Percentiles rank a stretch among this genome's conserved stretches.
phyloP scores from a whole-genome alignment of 2,113 vertebrate genomes.

The Salvelinus alpinus region DNA sequence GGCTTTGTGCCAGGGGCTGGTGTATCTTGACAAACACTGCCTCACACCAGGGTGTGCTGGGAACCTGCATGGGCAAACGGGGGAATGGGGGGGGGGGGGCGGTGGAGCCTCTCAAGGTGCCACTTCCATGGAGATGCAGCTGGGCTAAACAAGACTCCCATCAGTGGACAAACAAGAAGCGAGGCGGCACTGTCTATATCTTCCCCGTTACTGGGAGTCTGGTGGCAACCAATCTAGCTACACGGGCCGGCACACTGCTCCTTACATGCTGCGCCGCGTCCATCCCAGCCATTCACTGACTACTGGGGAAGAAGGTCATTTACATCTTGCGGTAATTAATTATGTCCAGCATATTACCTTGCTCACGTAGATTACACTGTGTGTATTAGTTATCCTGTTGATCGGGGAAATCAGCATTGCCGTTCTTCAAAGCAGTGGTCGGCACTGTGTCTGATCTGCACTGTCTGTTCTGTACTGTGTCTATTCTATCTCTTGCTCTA shows the following conservation, averaged over 20 bases:
- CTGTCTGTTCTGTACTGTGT: neutral
- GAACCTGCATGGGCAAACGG: conserved; percentile 73
- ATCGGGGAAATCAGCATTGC: conserved; percentile 68
- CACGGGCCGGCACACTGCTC: conserved; percentile 62
- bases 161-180: conserved; percentile 80
- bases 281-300: conserved; percentile 83
- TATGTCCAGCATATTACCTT: conserved; percentile 83
- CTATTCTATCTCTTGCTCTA: neutral
- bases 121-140: conserved; percentile 94
- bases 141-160: conserved; percentile 92
- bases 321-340: conserved; percentile 89
- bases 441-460: conserved; percentile 72
- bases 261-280: conserved; percentile 55
- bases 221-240: conserved; percentile 79
- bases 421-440: conserved; percentile 70
- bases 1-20: conserved; percentile 88
- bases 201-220: no score
- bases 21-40: conserved; percentile 86
- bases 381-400: conserved; percentile 81
- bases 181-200: conserved; percentile 55
- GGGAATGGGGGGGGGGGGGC: conserved; percentile 21
- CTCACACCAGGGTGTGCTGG: conserved; percentile 83
- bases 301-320: conserved; percentile 88
- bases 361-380: conserved; percentile 70
- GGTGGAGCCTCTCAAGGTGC: conserved; percentile 81